Evolutionary conservation across 1,140 invertebrate genomes (phyloP).

Genomic region (Drosophila sp.): DNA sequence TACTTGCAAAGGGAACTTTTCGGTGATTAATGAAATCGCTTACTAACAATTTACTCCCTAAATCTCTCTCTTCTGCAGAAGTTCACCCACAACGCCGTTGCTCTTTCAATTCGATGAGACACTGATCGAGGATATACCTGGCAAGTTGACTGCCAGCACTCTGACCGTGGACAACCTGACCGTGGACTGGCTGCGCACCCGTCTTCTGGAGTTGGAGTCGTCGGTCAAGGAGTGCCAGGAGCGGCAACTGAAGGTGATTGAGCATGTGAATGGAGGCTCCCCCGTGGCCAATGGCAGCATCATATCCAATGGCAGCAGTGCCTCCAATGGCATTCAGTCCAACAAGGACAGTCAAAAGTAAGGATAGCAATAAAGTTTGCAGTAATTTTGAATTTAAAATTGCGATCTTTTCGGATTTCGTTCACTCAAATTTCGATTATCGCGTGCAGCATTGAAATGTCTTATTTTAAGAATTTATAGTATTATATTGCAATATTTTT

Average conservation of each 20-base stretch:
- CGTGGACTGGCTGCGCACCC: constrained; percentile 92
- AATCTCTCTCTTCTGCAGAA: constrained; percentile 85
- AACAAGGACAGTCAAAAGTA: constrained; percentile 84
- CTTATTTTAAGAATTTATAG: no score
- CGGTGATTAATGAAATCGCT: no score
- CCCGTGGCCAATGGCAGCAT: constrained; percentile 83
- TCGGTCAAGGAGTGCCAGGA: constrained; percentile 89
- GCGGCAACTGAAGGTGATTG: constrained; percentile 86
- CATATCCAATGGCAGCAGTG: constrained; percentile 80
- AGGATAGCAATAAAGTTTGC: neutral
- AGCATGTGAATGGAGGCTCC: constrained; percentile 84
- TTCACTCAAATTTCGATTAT: no score
- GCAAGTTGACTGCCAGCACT: constrained; percentile 92
- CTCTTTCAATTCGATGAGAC: constrained; percentile 93
- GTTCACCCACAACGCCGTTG: constrained; percentile 89
- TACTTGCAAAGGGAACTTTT: no score
- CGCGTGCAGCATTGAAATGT: no score
- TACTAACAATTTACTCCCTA: neutral
- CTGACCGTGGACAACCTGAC: constrained; percentile 96
- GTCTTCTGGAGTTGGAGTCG: constrained; percentile 90
- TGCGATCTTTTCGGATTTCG: no score
- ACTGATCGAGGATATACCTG: constrained; percentile 92
- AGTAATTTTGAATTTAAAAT: no score
- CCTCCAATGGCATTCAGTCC: constrained; percentile 85
- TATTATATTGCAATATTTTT: no score